phyloP scores from a whole-genome alignment of 2,888 invertebrate genomes.

The Nomada goodeniana region DNA sequence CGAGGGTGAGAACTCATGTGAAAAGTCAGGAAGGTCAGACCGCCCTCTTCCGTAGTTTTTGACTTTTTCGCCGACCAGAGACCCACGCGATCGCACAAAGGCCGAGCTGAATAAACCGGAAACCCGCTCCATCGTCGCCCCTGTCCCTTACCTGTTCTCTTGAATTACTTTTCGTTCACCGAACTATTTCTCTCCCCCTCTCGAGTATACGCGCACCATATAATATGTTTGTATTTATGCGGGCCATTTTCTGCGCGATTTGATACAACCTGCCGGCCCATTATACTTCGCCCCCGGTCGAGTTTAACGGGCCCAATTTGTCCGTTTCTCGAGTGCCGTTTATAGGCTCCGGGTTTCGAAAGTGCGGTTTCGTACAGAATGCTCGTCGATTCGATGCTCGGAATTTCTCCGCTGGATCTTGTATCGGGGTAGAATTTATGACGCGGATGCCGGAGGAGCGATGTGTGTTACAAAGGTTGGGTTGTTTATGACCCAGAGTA shows the following conservation, averaged over 20 bases:
- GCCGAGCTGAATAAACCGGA: constrained; percentile 76
- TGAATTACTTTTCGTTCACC: constrained; percentile 44
- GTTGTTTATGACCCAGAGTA: background rate
- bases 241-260: constrained; percentile 51
- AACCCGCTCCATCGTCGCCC: constrained; percentile 70
- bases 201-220: constrained; percentile 2
- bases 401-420: background rate
- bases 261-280: constrained; percentile 59
- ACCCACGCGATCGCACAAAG: constrained; percentile 65
- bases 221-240: constrained; percentile 44
- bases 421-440: too few species aligned
- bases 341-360: too few species aligned
- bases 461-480: background rate
- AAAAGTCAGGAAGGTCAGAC: constrained; percentile 70
- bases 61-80: constrained; percentile 72
- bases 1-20: constrained; percentile 53
- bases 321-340: background rate
- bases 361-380: background rate
- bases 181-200: background rate
- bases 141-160: constrained; percentile 70
- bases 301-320: constrained; percentile 25
- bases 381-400: background rate
- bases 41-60: constrained; percentile 79
- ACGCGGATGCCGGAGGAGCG: too few species aligned
- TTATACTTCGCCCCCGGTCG: constrained; percentile 5